A percentile compares a stretch with the other conserved stretches of the same genome.
phyloP scores from a whole-genome alignment of 2,888 invertebrate genomes.

The Polydrusus tereticollis region DNA sequence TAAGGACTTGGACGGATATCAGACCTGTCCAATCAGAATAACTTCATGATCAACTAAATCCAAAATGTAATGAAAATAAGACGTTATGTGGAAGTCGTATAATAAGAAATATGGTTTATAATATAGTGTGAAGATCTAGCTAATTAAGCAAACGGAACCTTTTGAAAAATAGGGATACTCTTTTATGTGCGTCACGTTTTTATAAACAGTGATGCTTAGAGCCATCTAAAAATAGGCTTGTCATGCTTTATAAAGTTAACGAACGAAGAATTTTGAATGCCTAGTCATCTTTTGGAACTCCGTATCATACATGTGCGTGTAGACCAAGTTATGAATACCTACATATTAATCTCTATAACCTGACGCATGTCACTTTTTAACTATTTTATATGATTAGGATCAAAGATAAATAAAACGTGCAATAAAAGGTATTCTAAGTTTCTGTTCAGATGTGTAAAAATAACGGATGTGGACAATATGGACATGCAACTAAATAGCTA shows the following conservation, averaged over 20 bases:
- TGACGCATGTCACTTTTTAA: background rate
- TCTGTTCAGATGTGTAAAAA: too few species aligned
- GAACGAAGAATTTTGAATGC: constrained; percentile 26
- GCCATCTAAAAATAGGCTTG: constrained; percentile 24
- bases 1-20: background rate
- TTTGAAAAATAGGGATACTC: background rate
- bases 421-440: too few species aligned
- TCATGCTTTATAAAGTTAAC: constrained; percentile 33
- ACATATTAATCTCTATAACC: background rate
- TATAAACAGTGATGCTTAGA: constrained; percentile 18
- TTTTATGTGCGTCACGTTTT: constrained; percentile 22
- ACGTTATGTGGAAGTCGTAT: background rate
- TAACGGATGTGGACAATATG: too few species aligned
- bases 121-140: constrained; percentile 20
- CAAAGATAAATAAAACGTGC: background rate
- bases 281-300: constrained; percentile 22
- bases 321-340: constrained; percentile 15
- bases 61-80: background rate
- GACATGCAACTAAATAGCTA: too few species aligned
- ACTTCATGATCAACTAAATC: background rate
- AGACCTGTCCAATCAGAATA: background rate
- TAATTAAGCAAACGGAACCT: constrained; percentile 26
- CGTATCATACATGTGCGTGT: constrained; percentile 7
- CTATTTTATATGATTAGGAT: background rate
- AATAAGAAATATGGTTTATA: background rate